Conservation (phyloP, 1,140 invertebrate species). For the Ceratina japonica region DNA sequence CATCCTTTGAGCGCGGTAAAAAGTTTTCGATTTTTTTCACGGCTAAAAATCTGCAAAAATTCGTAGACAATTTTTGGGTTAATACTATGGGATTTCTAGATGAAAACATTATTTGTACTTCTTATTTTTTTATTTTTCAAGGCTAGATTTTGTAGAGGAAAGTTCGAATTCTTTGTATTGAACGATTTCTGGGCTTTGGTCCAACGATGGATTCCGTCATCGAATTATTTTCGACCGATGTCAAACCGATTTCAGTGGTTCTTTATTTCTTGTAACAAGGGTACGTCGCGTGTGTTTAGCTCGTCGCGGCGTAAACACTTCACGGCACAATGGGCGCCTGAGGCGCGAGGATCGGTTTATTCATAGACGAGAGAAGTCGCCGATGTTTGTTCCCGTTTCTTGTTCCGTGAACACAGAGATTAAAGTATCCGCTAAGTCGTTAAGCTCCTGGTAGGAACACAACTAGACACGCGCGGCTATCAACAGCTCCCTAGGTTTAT, state of each 20-base stretch:
- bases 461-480: background rate
- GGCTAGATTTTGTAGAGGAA: too few species aligned
- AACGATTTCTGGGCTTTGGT: too few species aligned
- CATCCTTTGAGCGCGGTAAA: too few species aligned
- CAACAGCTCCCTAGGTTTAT: background rate
- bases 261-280: background rate
- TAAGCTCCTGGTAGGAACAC: background rate
- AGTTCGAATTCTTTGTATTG: too few species aligned
- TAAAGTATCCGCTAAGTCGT: background rate
- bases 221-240: conserved; percentile 10
- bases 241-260: background rate
- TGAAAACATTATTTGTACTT: too few species aligned
- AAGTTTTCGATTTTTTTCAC: too few species aligned
- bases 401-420: background rate
- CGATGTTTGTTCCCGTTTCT: conserved; percentile 14
- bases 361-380: background rate
- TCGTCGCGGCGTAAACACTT: conserved; percentile 14
- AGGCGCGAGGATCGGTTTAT: background rate
- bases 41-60: too few species aligned
- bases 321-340: background rate
- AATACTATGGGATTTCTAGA: too few species aligned
- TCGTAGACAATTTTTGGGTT: too few species aligned
- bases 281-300: background rate
- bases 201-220: background rate
- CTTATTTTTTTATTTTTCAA: too few species aligned